These are phyloP conservation scores for Eolophus roseicapilla DNA, from an alignment of 2,113 vertebrate genomes.

Conservation along the genomic window DNA sequence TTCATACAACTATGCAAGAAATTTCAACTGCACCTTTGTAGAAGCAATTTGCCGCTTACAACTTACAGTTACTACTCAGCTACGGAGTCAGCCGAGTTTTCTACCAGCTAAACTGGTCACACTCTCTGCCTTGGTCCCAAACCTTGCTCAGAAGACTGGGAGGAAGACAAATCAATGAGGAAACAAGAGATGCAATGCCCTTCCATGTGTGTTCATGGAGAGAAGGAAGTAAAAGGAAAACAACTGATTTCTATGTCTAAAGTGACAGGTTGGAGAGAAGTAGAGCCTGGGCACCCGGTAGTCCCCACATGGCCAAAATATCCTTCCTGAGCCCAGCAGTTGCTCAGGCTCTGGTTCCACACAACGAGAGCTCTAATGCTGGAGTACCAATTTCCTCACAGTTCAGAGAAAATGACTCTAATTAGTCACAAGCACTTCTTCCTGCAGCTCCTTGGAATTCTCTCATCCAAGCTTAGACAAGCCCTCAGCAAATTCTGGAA, in stretches of 20 bases:
- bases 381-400: not conserved
- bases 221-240: not conserved
- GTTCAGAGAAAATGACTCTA: not conserved
- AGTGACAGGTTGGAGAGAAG: not conserved
- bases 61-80: not conserved
- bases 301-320: not conserved
- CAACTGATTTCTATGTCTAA: fast-evolving
- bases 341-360: fast-evolving
- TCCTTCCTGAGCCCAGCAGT: not conserved
- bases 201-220: fast-evolving
- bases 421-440: not conserved
- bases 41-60: not conserved
- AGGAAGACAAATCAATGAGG: not conserved
- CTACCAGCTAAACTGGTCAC: not conserved
- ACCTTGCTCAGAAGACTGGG: not conserved
- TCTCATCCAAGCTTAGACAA: not conserved
- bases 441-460: not conserved
- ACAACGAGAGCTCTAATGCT: not conserved
- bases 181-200: not conserved
- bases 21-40: not conserved
- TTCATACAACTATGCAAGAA: not conserved
- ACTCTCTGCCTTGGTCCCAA: not conserved
- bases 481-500: not conserved
- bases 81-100: not conserved
- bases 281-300: fast-evolving